These are phyloP conservation scores for Megastigmus dorsalis DNA, from an alignment of 2,888 invertebrate species.

Conservation along the genomic window DNA sequence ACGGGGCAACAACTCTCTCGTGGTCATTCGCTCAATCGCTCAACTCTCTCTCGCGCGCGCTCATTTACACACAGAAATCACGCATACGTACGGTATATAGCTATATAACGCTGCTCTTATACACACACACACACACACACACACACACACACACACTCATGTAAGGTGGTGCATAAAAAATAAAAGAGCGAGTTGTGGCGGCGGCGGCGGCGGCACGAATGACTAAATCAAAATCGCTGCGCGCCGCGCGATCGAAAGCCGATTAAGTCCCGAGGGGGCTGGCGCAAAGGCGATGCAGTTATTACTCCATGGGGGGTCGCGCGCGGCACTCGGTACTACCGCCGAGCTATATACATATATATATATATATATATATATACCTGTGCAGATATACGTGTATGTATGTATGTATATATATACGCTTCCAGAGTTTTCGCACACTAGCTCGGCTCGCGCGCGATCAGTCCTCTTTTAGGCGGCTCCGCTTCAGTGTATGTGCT, in stretches of 20 bases:
- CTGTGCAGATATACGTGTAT: no score
- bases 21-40: constrained; percentile 13
- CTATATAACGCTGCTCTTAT: no score
- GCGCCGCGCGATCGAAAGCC: constrained; percentile 56
- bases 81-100: neutral
- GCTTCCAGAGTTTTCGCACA: no score
- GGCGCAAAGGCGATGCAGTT: constrained; percentile 50
- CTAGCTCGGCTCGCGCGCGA: no score
- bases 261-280: no score
- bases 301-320: constrained; percentile 32
- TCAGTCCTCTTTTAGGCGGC: constrained; percentile 16
- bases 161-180: no score
- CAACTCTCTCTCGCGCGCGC: neutral
- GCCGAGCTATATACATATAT: no score
- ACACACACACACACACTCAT: no score
- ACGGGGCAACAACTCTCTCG: no score
- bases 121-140: neutral
- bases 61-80: neutral
- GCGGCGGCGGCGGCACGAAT: constrained; percentile 48
- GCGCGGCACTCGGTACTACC: no score
- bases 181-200: neutral
- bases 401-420: no score
- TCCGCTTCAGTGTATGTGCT: neutral
- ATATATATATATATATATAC: no score
- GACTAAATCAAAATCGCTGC: constrained; percentile 60